Conservation (phyloP, 1,140 invertebrate species). For the Ceratina japonica region DNA sequence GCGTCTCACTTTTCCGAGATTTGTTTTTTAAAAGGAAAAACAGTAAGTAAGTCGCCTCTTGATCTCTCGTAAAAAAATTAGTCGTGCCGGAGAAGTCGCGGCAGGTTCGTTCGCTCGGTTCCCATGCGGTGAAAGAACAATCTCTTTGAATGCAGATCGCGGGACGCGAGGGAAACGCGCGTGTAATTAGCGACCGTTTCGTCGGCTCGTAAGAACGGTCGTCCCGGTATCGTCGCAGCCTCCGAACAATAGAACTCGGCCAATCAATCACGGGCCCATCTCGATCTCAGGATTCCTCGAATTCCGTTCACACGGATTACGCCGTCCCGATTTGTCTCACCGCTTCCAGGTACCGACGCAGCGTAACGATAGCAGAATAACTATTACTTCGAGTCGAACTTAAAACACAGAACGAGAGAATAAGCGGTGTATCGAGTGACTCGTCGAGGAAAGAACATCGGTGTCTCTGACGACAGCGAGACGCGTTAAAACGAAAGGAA, state of each 20-base stretch:
- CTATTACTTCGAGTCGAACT: too few relatives aligned
- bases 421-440: too few relatives aligned
- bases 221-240: not conserved
- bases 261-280: not conserved
- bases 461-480: not conserved
- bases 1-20: too few relatives aligned
- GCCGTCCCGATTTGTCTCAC: not conserved
- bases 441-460: too few relatives aligned
- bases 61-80: not conserved
- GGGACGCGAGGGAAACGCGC: not conserved
- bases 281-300: not conserved
- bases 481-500: too few relatives aligned
- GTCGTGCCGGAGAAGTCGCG: not conserved
- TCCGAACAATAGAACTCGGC: not conserved
- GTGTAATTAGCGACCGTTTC: not conserved
- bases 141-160: conserved; percentile 7
- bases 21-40: too few relatives aligned
- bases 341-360: too few relatives aligned
- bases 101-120: not conserved
- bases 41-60: too few relatives aligned
- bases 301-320: not conserved
- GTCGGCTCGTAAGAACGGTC: not conserved
- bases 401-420: too few relatives aligned
- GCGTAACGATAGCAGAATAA: too few relatives aligned
- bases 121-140: not conserved